These are phyloP conservation scores for Sussaba pulchella DNA, from an alignment of 2,888 invertebrate species.

Conservation along the genomic window DNA sequence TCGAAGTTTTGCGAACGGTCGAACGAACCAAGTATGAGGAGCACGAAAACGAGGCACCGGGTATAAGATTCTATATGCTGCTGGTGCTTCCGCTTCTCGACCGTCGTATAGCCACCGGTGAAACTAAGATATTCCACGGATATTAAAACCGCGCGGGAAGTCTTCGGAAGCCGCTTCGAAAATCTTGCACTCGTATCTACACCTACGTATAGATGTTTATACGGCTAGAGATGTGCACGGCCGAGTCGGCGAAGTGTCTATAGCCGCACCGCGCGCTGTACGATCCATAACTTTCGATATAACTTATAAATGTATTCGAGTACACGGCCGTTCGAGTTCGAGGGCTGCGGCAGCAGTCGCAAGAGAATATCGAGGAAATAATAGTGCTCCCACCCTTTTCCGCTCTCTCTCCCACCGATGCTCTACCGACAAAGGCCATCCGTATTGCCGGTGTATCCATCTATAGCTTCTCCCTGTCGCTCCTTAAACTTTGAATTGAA, in stretches of 20 bases:
- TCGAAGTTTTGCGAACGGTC: conserved; percentile 43
- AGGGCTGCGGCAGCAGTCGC: conserved; percentile 34
- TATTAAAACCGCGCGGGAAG: conserved; percentile 55
- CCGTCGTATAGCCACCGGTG: conserved; percentile 19
- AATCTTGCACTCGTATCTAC: conserved; percentile 40
- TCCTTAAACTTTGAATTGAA: conserved; percentile 60
- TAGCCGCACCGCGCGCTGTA: conserved; percentile 25
- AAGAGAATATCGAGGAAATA: conserved; percentile 51
- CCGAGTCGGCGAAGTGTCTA: conserved; percentile 11
- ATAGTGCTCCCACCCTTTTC: conserved; percentile 24
- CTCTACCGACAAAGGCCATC: conserved; percentile 13
- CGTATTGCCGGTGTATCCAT: conserved; percentile 23
- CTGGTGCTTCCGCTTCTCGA: background rate
- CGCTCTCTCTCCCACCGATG: background rate
- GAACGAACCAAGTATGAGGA: conserved; percentile 25
- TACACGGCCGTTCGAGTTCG: conserved; percentile 29
- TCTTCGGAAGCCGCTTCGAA: conserved; percentile 32
- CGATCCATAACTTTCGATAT: conserved; percentile 61
- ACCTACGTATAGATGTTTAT: conserved; percentile 11
- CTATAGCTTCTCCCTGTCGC: conserved; percentile 30
- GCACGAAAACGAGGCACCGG: background rate
- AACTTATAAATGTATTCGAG: conserved; percentile 61
- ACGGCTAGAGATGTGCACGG: background rate
- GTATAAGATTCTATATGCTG: conserved; percentile 3
- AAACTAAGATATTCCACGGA: conserved; percentile 58